phyloP scores from a whole-genome alignment of 92 coral and sea anemone genomes.

The Porites evermanni region DNA sequence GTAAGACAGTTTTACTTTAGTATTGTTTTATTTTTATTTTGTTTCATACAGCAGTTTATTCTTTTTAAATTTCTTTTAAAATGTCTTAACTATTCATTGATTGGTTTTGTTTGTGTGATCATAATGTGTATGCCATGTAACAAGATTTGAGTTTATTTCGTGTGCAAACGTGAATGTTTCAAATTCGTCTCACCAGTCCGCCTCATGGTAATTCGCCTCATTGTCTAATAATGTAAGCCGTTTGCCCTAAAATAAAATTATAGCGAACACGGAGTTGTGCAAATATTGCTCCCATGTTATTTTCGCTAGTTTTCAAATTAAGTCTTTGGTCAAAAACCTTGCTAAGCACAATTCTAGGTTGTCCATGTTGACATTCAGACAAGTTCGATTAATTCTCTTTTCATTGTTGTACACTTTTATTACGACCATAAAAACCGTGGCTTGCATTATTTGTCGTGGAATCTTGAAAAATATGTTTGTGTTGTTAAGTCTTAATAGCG shows the following conservation, averaged over 20 bases:
- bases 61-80: conserved; percentile 38
- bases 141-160: conserved; percentile 39
- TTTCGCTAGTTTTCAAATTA: conserved; percentile 8
- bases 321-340: not conserved
- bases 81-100: conserved; percentile 44
- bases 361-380: conserved; percentile 31
- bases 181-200: conserved; percentile 17
- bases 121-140: conserved; percentile 12
- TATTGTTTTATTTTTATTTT: conserved; percentile 22
- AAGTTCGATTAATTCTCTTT: conserved; percentile 38
- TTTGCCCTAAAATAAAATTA: conserved; percentile 55
- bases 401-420: conserved; percentile 34
- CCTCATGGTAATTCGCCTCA: conserved; percentile 42
- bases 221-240: conserved; percentile 51
- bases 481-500: conserved; percentile 17
- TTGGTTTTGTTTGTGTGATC: conserved; percentile 40
- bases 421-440: conserved; percentile 1
- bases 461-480: conserved; percentile 22
- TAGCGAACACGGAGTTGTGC: conserved; percentile 50
- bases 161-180: conserved; percentile 51
- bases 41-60: conserved; percentile 10
- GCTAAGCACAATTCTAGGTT: conserved; percentile 9
- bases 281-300: conserved; percentile 53
- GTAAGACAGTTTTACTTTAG: conserved; percentile 68
- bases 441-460: conserved; percentile 6